These are phyloP conservation scores for Enteromius treurensis DNA, from an alignment of 2,797 vertebrate species.

Conservation along the genomic window DNA sequence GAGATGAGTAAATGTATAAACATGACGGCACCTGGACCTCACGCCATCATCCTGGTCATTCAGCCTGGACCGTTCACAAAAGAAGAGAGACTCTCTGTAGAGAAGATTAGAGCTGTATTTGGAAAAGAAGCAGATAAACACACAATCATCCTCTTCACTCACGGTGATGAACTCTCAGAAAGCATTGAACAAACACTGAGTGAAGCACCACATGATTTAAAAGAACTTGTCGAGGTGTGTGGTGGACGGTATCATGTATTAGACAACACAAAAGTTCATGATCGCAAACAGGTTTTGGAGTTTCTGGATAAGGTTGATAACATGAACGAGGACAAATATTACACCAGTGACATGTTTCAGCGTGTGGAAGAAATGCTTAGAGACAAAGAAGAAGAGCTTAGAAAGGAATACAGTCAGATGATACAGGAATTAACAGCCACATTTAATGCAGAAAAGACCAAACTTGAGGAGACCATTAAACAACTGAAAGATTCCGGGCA, in stretches of 20 bases:
- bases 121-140: slow-evolving; percentile 45
- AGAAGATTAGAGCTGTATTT: slow-evolving; percentile 52
- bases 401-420: slow-evolving; percentile 23
- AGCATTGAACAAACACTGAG: neutral
- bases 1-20: slow-evolving; percentile 54
- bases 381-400: slow-evolving; percentile 23
- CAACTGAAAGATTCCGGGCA: neutral
- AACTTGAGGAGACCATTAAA: neutral
- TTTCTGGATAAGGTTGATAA: slow-evolving; percentile 54
- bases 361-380: slow-evolving; percentile 13
- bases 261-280: slow-evolving; percentile 28
- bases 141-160: slow-evolving; percentile 59
- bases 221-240: neutral
- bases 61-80: neutral
- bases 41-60: slow-evolving; percentile 60
- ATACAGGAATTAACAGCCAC: slow-evolving; percentile 21
- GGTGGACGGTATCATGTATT: slow-evolving; percentile 46
- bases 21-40: slow-evolving; percentile 58
- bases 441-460: slow-evolving; percentile 29
- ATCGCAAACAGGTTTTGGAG: slow-evolving; percentile 45
- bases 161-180: neutral
- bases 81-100: neutral
- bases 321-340: slow-evolving; percentile 20
- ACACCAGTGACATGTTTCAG: slow-evolving; percentile 53
- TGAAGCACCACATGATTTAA: slow-evolving; percentile 19